phyloP scores from a whole-genome alignment of 2,888 invertebrate species.

The Alviniconcha strummeri region DNA sequence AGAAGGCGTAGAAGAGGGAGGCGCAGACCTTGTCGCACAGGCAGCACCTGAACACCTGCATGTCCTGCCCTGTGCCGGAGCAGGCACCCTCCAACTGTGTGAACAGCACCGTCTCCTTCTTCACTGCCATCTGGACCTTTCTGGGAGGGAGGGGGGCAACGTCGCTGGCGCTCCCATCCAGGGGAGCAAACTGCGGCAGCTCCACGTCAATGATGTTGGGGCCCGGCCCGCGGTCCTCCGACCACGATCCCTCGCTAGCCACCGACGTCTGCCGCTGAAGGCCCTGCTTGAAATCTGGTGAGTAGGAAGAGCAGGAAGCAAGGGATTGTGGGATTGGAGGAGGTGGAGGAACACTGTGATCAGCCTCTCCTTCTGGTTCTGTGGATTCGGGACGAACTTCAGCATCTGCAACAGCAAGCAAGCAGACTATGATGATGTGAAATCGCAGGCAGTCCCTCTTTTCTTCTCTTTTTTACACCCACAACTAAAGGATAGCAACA shows the following conservation, averaged over 20 bases:
- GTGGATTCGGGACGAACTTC: neutral
- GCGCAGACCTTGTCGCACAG: constrained; percentile 68
- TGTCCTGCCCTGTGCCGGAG: constrained; percentile 56
- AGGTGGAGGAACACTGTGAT: neutral
- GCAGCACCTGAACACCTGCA: constrained; percentile 70
- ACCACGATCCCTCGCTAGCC: constrained; percentile 29
- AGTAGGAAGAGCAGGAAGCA: constrained; percentile 10
- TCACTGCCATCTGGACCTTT: constrained; percentile 50
- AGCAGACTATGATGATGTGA: neutral
- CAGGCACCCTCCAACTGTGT: constrained; percentile 68
- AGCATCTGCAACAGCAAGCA: constrained; percentile 1
- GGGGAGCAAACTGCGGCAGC: neutral
- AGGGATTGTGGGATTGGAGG: neutral
- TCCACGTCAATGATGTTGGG: constrained; percentile 23
- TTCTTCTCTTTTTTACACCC: neutral
- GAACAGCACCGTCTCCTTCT: constrained; percentile 68
- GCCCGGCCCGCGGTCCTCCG: constrained; percentile 23
- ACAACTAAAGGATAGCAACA: too few relatives aligned
- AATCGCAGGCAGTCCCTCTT: neutral
- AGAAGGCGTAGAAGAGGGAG: constrained; percentile 63
- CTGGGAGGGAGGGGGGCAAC: constrained; percentile 11
- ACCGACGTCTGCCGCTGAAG: constrained; percentile 31
- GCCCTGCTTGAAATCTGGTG: constrained; percentile 21
- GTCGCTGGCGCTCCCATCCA: neutral
- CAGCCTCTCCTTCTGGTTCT: neutral